Evolutionary conservation across 1,140 invertebrate species (phyloP), one percentile per base, ranked within the genome.

Genomic region (Patella vulgata): DNA sequence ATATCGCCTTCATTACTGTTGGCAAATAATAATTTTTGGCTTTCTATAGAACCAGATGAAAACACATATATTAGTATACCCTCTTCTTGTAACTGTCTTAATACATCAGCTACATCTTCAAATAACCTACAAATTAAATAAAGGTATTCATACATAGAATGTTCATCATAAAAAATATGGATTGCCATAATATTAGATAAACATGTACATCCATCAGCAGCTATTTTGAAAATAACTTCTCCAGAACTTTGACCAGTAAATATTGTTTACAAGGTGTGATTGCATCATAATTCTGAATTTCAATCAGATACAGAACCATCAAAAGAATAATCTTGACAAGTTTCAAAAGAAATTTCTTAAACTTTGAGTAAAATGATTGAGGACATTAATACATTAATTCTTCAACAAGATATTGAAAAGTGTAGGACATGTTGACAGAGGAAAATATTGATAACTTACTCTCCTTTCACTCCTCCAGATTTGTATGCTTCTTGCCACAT

Each of bases 1-100:
- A 97, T 77, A 85, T 97, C 89, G 17, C 95, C 95, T 44, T 89
- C 85, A 30, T 84, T 82, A 21, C 93, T 90, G 81, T 96, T 84
- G 0, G 86, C 85, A 81, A 97, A 96, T 3, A 97, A 86, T 11
- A 96, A 85, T 80, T 95, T 93, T 83, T 98, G 96, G 36, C 94
- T 92, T 75, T 92, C 89, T 0, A 95, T 89, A 70, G 93, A 96
- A 46, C 95, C 96, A 53, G 94, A 96, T 0, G 95, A 97, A 77
- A 94, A 98, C 50, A 97, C 89, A 73, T 91, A 95, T 36, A 97
- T 84, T 68, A 89, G 88, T 57, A 90, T 89, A n/a, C 72, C 72
- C 47, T 85, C 74, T 48, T 86, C 75, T 0, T 85, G 77, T 90
- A 94, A 93, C 59, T 87, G 81, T 74, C 91, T 86, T 40, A 98